phyloP scores from a whole-genome alignment of 2,113 vertebrate species.

The Sorex fumeus region DNA sequence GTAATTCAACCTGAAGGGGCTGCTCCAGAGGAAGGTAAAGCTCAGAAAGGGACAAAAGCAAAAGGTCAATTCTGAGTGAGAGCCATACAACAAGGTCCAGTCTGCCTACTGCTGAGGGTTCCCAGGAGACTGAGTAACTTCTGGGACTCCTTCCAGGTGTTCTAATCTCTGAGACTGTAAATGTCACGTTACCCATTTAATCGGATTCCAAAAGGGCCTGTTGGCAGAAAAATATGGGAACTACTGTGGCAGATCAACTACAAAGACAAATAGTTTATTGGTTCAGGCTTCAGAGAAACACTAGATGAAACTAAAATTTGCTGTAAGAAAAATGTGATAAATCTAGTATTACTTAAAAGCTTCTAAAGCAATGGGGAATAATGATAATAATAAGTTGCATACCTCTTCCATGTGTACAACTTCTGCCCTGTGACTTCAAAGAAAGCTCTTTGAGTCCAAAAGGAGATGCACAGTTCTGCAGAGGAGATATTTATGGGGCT shows the following conservation, averaged over 20 bases:
- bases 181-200: conserved; percentile 82
- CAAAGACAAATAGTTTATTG: conserved; percentile 83
- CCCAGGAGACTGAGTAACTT: conserved; percentile 70
- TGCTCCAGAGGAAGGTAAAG: too few relatives aligned
- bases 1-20: too few relatives aligned
- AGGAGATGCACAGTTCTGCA: conserved; percentile 64
- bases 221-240: conserved; percentile 81
- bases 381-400: conserved; percentile 77
- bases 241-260: conserved; percentile 81
- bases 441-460: conserved; percentile 50
- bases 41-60: not conserved
- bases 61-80: not conserved
- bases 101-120: conserved; percentile 61
- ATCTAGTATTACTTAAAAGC: conserved; percentile 84
- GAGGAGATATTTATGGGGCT: conserved; percentile 79
- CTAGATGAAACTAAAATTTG: conserved; percentile 83
- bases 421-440: conserved; percentile 82
- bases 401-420: conserved; percentile 70
- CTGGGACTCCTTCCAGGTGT: conserved; percentile 82
- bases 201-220: conserved; percentile 79
- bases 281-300: conserved; percentile 81
- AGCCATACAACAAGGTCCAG: conserved; percentile 33
- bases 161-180: conserved; percentile 81
- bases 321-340: conserved; percentile 82
- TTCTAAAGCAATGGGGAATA: conserved; percentile 72